A percentile compares a stretch with the other conserved stretches of the same genome.
phyloP scores from a whole-genome alignment of 2,888 invertebrate genomes.

The Drosophila maculinotata region DNA sequence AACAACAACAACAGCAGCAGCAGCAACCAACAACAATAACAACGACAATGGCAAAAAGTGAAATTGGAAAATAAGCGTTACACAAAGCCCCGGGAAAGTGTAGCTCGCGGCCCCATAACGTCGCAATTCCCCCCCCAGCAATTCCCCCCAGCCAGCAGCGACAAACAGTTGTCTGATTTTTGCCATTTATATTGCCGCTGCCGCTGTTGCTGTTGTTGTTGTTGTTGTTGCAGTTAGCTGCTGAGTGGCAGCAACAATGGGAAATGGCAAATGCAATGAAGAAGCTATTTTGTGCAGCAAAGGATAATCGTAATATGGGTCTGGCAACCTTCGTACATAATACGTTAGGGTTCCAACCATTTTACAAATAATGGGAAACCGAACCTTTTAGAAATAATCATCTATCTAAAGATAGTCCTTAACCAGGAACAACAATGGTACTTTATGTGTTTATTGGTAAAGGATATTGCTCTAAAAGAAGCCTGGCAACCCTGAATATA shows the following conservation, averaged over 20 bases:
- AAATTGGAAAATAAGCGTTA: constrained; percentile 83
- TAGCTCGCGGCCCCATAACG: constrained; percentile 47
- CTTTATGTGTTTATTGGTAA: no score
- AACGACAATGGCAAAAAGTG: constrained; percentile 60
- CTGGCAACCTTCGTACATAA: no score
- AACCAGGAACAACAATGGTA: neutral
- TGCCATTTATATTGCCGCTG: constrained; percentile 51
- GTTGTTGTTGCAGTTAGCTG: constrained; percentile 18
- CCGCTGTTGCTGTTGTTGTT: constrained; percentile 10
- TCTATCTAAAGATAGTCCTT: neutral
- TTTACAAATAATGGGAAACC: no score
- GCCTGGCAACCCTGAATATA: neutral
- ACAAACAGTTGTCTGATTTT: constrained; percentile 62
- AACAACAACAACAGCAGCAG: constrained; percentile 12
- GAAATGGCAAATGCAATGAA: constrained; percentile 29
- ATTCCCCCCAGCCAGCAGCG: neutral
- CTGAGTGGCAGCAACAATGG: constrained; percentile 38
- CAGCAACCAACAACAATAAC: constrained; percentile 31
- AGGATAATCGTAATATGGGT: constrained; percentile 1
- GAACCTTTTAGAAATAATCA: no score
- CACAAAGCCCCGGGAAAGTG: constrained; percentile 75
- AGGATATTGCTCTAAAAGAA: neutral
- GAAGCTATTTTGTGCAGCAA: constrained; percentile 33
- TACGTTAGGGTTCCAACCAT: no score
- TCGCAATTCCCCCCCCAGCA: neutral